These are phyloP conservation scores for Ptychobarbus kaznakovi DNA, from an alignment of 2,797 vertebrate genomes.

Conservation along the genomic window DNA sequence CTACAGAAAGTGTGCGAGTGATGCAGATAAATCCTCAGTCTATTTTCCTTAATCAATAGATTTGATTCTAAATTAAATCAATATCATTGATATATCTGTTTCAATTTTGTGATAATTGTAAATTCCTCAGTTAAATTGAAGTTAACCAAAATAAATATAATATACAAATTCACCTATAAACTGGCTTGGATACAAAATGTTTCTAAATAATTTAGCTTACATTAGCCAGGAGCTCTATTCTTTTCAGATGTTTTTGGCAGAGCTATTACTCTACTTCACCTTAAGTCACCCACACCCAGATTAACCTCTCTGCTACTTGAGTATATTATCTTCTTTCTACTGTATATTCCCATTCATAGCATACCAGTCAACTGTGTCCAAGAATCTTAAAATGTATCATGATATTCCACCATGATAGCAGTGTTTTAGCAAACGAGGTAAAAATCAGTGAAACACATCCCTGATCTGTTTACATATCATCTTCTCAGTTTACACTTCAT, in stretches of 20 bases:
- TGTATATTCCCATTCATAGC: neutral
- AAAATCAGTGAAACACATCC: neutral
- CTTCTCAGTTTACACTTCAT: neutral
- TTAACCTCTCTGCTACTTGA: constrained; percentile 20
- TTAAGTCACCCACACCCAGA: constrained; percentile 22
- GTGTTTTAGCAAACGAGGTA: neutral
- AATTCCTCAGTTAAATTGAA: neutral
- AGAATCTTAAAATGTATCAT: neutral
- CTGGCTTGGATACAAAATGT: neutral
- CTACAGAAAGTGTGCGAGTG: neutral
- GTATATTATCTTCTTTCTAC: constrained; percentile 3
- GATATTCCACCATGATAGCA: neutral
- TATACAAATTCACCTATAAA: neutral
- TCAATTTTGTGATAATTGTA: neutral
- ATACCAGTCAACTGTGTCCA: constrained; percentile 7
- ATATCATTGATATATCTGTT: neutral
- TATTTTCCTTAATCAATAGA: neutral
- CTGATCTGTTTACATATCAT: neutral
- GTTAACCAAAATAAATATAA: neutral
- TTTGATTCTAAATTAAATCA: neutral
- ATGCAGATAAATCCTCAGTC: neutral
- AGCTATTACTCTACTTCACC: constrained; percentile 18
- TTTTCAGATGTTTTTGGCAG: neutral
- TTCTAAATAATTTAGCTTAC: constrained; percentile 14
- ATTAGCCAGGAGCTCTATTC: neutral